These are phyloP conservation scores for Parnassius glacialis DNA, from an alignment of 2,888 invertebrate species.

Conservation along the genomic window DNA sequence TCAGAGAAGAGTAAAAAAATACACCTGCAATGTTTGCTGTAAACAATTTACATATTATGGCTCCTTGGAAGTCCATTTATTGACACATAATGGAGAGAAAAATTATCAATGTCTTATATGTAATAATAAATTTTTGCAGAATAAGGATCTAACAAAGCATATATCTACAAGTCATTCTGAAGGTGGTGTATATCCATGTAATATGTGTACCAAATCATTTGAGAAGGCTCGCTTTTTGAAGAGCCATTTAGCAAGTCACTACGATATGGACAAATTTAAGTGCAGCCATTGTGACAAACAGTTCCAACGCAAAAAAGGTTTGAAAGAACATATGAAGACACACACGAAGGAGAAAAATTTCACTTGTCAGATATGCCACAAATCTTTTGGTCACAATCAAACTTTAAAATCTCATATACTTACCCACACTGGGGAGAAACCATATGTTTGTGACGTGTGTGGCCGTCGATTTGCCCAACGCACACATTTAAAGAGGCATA, in stretches of 20 bases:
- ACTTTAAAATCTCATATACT: constrained; percentile 66
- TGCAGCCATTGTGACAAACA: constrained; percentile 58
- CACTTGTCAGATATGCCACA: constrained; percentile 54
- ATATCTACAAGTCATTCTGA: constrained; percentile 47
- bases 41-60: constrained; percentile 51
- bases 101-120: constrained; percentile 56
- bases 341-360: constrained; percentile 64
- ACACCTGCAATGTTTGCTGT: constrained; percentile 47
- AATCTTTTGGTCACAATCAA: constrained; percentile 64
- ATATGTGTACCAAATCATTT: constrained; percentile 49
- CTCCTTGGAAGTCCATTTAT: constrained; percentile 50
- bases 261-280: constrained; percentile 52
- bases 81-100: constrained; percentile 55
- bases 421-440: constrained; percentile 65
- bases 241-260: constrained; percentile 57
- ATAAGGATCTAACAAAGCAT: constrained; percentile 60
- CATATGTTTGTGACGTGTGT: constrained; percentile 66
- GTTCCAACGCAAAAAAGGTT: constrained; percentile 60
- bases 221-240: constrained; percentile 55
- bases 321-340: constrained; percentile 66
- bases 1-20: constrained; percentile 37
- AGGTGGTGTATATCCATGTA: constrained; percentile 51
- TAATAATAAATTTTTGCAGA: constrained; percentile 47
- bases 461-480: constrained; percentile 62
- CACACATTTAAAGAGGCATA: constrained; percentile 66